These are phyloP conservation scores for Gallinago solitaria DNA, from an alignment of 2,797 vertebrate species.

Conservation along the genomic window DNA sequence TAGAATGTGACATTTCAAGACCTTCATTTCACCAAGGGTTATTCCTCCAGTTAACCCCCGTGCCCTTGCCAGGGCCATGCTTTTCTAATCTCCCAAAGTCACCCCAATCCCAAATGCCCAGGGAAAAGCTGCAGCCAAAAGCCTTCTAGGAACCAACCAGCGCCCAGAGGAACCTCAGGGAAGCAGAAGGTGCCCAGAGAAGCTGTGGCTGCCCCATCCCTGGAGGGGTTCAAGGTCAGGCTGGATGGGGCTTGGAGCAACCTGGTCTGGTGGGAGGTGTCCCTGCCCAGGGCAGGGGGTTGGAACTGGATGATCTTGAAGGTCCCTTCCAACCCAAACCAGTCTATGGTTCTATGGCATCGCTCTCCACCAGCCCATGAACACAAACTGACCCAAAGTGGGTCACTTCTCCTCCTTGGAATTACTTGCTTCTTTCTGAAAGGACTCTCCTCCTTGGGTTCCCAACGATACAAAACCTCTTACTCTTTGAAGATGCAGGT, in stretches of 20 bases:
- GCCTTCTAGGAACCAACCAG: accelerated
- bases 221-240: too few species aligned
- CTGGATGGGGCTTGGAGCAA: too few species aligned
- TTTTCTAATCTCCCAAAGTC: neutral
- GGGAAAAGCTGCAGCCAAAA: neutral
- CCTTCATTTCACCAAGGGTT: neutral
- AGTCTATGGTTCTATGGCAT: neutral
- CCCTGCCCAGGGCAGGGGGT: too few species aligned
- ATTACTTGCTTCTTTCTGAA: neutral
- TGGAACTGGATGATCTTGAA: too few species aligned
- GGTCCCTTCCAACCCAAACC: too few species aligned
- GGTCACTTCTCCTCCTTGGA: neutral
- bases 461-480: neutral
- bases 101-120: neutral
- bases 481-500: neutral
- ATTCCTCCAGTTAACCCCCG: neutral
- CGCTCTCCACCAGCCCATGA: neutral
- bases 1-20: neutral
- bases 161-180: neutral
- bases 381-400: neutral
- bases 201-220: too few species aligned
- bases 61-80: neutral
- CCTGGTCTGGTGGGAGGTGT: too few species aligned
- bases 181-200: neutral
- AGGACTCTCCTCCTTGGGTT: neutral